Evolutionary conservation across 2,113 vertebrate genomes (phyloP).

Genomic region (Mastomys coucha): DNA sequence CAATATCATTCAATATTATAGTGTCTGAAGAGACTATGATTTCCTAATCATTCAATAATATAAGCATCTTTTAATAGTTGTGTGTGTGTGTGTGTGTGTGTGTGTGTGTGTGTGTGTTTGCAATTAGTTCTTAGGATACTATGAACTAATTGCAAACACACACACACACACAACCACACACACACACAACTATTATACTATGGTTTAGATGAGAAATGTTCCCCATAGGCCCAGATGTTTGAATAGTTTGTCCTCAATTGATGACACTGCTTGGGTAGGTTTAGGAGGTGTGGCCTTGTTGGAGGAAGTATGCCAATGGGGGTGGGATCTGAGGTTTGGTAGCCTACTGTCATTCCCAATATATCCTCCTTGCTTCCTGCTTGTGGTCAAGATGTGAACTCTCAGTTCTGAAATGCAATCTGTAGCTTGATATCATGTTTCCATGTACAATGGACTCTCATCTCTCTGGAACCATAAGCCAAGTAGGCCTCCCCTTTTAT

Average conservation of each 20-base stretch:
- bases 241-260: neutral
- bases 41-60: conserved; percentile 5
- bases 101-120: neutral
- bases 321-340: neutral
- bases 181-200: too few relatives aligned
- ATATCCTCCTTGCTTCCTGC: neutral
- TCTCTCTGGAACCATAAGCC: neutral
- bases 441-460: too few relatives aligned
- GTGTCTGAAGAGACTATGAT: neutral
- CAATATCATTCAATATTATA: neutral
- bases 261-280: neutral
- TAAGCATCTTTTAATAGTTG: neutral
- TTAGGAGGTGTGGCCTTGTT: neutral
- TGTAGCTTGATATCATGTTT: neutral
- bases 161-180: too few relatives aligned
- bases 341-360: neutral
- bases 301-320: neutral
- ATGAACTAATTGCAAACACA: too few relatives aligned
- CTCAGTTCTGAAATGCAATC: neutral
- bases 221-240: neutral
- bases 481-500: neutral
- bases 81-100: neutral
- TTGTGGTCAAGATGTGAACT: neutral
- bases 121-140: neutral
- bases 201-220: neutral